Base-by-base conservation (phyloP, 2,113 vertebrate genomes). In the Trematomus loennbergii region DNA sequence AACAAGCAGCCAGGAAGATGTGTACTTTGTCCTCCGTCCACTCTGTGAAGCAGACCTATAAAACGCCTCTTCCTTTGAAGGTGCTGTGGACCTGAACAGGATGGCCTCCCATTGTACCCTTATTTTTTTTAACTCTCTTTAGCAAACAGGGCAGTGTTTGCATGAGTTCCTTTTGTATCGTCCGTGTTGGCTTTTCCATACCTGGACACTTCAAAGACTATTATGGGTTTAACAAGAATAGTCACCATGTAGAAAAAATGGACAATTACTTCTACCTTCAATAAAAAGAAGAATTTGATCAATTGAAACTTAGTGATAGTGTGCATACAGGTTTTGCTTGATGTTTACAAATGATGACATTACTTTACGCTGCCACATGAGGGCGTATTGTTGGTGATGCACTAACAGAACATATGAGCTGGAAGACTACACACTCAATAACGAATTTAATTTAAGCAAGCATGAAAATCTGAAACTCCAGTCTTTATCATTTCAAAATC, bases 51-150 rank as follows among this genome's bases (percentile, higher is more conserved):
- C 10, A 71, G 53, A 54, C 83, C 80, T 75, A 87, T 90, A 92
- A 92, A 91, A 83, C 11, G 12, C n/a, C 20, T 49, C 53, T 18
- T 54, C 71, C 82, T 92, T 90, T 91, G 85, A 94, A 92, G 89
- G 76, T 73, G 79, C 64, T 72, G 82, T 78, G 60, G 78, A 87
- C 78, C 45, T 77, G 71, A 78, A 90, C 76, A 59, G 48, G 81
- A 75, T 53, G 58, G 29, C 64, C 76, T 36, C 79, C 75, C 75
- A 72, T 60, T 68, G 54, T 82, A 22, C 72, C 8, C 36, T 8
- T 54, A 49, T 49, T 22, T 72, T 29, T 53, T 49, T 62, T 7
- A 62, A 29, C n/a, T 59, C 59, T 50, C 83, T 65, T 79, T 64
- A 55, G 77, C 85, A 92, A 93, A 92, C 75, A 84, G 61, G 54